Evolutionary conservation across 2,113 vertebrate species (phyloP).

Genomic region (Pleuronectes platessa): DNA sequence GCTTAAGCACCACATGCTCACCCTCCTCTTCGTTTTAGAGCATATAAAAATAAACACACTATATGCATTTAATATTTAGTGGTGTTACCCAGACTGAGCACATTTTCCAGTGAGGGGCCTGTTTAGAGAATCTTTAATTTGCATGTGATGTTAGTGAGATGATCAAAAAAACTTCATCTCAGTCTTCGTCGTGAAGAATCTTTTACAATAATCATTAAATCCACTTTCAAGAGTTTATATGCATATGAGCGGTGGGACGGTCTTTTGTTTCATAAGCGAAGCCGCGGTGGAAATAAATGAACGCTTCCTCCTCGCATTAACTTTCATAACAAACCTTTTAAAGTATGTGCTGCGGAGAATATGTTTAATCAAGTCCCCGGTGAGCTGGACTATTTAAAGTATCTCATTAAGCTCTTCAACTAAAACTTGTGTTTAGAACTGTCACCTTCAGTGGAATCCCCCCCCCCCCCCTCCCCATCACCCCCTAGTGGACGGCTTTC

Average conservation of each 20-base stretch:
- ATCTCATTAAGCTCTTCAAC: not conserved
- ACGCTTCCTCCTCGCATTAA: not conserved
- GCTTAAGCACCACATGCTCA: slow-evolving; percentile 38
- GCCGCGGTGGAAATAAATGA: not conserved
- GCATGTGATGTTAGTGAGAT: not conserved
- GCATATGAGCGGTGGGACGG: not conserved
- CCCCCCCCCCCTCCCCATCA: not conserved
- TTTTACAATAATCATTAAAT: not conserved
- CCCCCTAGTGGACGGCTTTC: slow-evolving; percentile 23
- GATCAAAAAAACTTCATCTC: not conserved
- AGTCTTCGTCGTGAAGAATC: too few relatives aligned
- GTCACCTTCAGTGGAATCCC: slow-evolving; percentile 21
- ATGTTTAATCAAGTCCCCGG: slow-evolving; percentile 1
- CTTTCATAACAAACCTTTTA: not conserved
- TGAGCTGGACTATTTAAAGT: not conserved
- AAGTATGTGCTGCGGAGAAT: not conserved
- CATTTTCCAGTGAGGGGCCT: not conserved
- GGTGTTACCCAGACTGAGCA: not conserved
- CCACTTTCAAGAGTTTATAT: too few relatives aligned
- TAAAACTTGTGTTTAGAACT: not conserved
- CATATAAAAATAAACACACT: slow-evolving; percentile 15
- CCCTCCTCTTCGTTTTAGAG: not conserved
- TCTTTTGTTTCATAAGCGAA: too few relatives aligned
- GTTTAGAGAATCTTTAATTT: not conserved
- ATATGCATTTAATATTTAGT: not conserved